These are phyloP conservation scores for Sisyra terminalis DNA, from an alignment of 2,888 invertebrate genomes.

Conservation along the genomic window DNA sequence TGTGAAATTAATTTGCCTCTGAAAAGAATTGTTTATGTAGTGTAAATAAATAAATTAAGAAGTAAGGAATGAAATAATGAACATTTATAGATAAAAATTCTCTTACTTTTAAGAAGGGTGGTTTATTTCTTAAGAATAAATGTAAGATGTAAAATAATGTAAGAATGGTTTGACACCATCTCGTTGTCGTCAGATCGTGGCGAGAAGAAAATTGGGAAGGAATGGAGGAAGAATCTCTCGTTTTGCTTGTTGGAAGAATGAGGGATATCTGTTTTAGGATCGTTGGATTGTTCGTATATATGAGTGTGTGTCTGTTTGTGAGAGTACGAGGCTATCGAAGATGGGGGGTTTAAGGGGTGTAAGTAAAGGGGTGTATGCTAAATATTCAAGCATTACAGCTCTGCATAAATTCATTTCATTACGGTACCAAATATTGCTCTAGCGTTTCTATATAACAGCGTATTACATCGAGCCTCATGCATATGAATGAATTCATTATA, in stretches of 20 bases:
- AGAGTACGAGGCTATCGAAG: constrained; percentile 18
- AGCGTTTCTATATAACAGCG: constrained; percentile 24
- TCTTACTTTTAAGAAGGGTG: too few relatives aligned
- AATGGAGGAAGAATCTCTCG: constrained; percentile 24
- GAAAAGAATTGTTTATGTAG: too few relatives aligned
- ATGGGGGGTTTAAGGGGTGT: constrained; percentile 46
- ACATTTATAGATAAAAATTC: too few relatives aligned
- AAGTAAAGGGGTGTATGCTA: constrained; percentile 32
- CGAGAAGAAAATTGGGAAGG: constrained; percentile 16
- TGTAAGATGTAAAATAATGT: too few relatives aligned
- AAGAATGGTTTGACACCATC: too few relatives aligned
- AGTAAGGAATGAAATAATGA: too few relatives aligned
- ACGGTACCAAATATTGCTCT: constrained; percentile 45
- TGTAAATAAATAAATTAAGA: too few relatives aligned
- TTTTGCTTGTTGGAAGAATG: constrained; percentile 16
- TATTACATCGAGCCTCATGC: constrained; percentile 29
- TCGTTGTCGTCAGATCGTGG: too few relatives aligned
- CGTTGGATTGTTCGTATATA: constrained; percentile 23
- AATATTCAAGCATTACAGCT: constrained; percentile 42
- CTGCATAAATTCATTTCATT: constrained; percentile 49
- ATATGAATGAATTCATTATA: constrained; percentile 49
- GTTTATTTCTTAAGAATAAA: too few relatives aligned
- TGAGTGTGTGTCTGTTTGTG: too few relatives aligned
- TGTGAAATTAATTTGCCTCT: too few relatives aligned
- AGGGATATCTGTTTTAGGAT: constrained; percentile 24